Base-by-base conservation (phyloP, 2,113 vertebrate species). In the Lipophrys pholis region DNA sequence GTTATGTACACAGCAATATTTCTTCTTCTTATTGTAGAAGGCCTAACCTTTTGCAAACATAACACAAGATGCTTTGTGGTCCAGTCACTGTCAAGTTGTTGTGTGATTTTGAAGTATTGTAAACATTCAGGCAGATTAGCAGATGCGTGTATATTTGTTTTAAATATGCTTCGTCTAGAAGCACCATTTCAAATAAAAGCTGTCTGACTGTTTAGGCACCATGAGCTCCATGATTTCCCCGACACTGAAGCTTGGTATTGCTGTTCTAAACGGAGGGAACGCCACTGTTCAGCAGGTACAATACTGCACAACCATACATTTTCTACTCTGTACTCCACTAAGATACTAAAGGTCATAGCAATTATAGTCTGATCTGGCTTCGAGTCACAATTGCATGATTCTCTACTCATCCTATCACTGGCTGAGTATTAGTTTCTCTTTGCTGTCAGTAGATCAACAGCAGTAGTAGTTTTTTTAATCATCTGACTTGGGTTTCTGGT, bases 201-300 rank as follows among this genome's bases (percentile, higher is more conserved):
- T 30, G 21, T 30, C 2, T 30, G 21, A 30, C 21, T 30, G 2
- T 30, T 69, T 2, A 90, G 98, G 97, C 90, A 84, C 92, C 59
- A 95, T 94, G 89, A 94, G 95, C 3, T 94, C 95, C 54, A 95
- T 96, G 93, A 95, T 97, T 83, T 96, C 93, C 10, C 94, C 95
- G 6, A 97, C 96, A 5, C 80, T 99, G 75, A 96, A 97, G 83
- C 93, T 98, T 39, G 97, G 97, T 2, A 98, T 99, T 80, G 95
- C 97, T 21, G 85, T 98, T 69, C 92, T 99, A 71, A 97, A 96
- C 61, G 97, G 97, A 78, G 97, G 97, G 61, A 99, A 98, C 86
- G 93, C 94, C 30, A 93, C 93, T 0, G 97, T 98, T 65, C 97
- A 99, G 45, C 96, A 98, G 96, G 97, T 98, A 77, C n/a, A 54